Evolutionary conservation across 2,113 vertebrate genomes (phyloP), one percentile per base, ranked within the genome.

Genomic region (Oceanodroma tethys): DNA sequence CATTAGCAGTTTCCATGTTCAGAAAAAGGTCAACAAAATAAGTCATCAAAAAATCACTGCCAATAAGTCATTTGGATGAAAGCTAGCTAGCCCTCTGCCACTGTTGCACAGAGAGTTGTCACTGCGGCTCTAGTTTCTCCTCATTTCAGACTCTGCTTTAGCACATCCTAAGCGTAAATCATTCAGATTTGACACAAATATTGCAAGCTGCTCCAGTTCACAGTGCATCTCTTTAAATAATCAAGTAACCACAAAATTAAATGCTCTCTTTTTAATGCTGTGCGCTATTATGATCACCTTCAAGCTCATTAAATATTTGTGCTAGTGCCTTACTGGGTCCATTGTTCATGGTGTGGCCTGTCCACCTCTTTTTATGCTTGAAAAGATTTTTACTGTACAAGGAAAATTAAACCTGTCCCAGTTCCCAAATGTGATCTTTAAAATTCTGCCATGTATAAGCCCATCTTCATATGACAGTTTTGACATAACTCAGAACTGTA

Each of bases 1-100:
- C 73, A 66, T 95, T 93, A 81, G 74, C 93, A 82, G 38, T 88
- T 96, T 95, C 66, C 47, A 11, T 36, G 32, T 47, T 89, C 95
- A 76, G 42, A 87, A 79, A 91, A 91, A 95, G 50, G 74, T 80
- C 71, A 76, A 62, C 20, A 91, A 73, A 93, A 58, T 32, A 95
- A 96, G 62, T 72, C 29, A 86, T 85, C 81, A 55, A 91, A 91
- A 85, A 84, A 62, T 80, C 2, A 0, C 65, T 0, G 0, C 25
- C 58, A 42, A 1, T 15, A 59, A 40, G 18, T 71, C 23, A 30
- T 7, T 32, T 10, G 36, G 48, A 19, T 0, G 1, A 81, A 93
- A 81, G 17, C 15, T 56, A 7, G 17, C 34, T 25, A 86, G 43
- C 13, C 43, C 40, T 73, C 60, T 45, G 27, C 55, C 2, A 1